Base-by-base conservation (phyloP, 2,888 invertebrate species). In the Hydrotaea cyrtoneurina region DNA sequence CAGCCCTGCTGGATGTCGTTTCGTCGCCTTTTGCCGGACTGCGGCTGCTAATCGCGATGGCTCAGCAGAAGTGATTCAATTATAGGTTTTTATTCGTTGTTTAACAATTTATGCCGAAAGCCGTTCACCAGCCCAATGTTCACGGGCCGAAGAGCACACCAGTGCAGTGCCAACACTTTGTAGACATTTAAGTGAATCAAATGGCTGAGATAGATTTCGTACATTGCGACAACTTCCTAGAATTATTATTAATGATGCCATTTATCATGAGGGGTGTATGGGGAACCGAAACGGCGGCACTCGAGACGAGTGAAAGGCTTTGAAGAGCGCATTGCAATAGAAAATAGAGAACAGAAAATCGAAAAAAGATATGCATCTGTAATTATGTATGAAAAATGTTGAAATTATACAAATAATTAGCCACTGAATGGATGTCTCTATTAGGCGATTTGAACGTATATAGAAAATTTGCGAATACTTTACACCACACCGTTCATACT, bases 181-280 rank as follows among this genome's bases (percentile, higher is more conserved):
- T 55, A 19, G 55, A 3, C 1, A 2, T 59, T 26, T 78, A 79
- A 79, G 79, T 83, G 77, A 83, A 83, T 77, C 80, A 69, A 83
- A 83, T 80, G 46, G 77, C 73, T 53, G 57, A 77, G 62, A 64
- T 26, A 77, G 62, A 64, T 26, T 73, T 46, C 39, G 39, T 36
- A 43, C 11, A n/a, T 53, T 36, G 62, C 36, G 59, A 74, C 75
- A 80, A 78, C 81, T 81, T 84, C 78, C 78, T 78, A 78, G 78
- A 81, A 81, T 80, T 66, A 50, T 77, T 77, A 80, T 80, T 74
- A 80, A 80, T 80, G 66, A 46, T 36, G 23, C 36, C 73, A 74
- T 31, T 15, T 36, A 23, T 57, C 21, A 15, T 55, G 43, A n/a
- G 11, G 19, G 21, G 13, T 2, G 17, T 5, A n/a, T n/a, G 17